Evolutionary conservation across 2,113 vertebrate species (phyloP).

Genomic region (Ciconia stormi): DNA sequence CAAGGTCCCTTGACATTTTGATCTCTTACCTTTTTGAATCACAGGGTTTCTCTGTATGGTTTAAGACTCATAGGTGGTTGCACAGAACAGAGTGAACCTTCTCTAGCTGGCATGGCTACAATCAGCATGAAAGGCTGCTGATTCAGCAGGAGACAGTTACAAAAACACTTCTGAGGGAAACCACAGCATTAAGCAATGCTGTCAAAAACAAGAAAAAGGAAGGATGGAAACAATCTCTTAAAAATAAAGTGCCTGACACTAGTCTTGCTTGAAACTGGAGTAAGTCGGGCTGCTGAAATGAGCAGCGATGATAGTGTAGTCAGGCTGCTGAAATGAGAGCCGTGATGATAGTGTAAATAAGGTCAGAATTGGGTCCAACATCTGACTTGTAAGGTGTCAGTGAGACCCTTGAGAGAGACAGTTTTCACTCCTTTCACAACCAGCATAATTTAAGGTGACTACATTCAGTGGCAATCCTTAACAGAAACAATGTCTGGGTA

Average conservation of each 20-base stretch:
- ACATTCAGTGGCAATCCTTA: neutral
- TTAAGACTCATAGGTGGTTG: neutral
- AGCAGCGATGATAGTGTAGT: neutral
- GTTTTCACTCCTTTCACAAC: neutral
- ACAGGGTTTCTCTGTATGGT: neutral
- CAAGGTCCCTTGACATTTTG: neutral
- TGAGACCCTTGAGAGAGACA: neutral
- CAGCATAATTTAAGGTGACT: neutral
- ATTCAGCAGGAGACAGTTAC: neutral
- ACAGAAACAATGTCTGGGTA: neutral
- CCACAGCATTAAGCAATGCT: neutral
- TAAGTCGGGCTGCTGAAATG: neutral
- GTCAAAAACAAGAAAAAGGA: slow-evolving; percentile 8
- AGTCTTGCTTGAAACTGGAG: neutral
- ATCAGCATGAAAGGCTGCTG: neutral
- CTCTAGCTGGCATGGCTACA: neutral
- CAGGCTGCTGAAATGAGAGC: neutral
- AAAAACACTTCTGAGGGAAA: neutral
- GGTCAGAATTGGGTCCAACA: neutral
- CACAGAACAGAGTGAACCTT: neutral
- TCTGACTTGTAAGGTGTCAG: neutral
- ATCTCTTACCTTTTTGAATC: neutral
- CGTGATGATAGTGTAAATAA: neutral
- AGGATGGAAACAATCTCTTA: neutral
- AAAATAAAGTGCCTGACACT: neutral